Evolutionary conservation across 2,113 vertebrate species (phyloP).

Genomic region (Scomber colias): DNA sequence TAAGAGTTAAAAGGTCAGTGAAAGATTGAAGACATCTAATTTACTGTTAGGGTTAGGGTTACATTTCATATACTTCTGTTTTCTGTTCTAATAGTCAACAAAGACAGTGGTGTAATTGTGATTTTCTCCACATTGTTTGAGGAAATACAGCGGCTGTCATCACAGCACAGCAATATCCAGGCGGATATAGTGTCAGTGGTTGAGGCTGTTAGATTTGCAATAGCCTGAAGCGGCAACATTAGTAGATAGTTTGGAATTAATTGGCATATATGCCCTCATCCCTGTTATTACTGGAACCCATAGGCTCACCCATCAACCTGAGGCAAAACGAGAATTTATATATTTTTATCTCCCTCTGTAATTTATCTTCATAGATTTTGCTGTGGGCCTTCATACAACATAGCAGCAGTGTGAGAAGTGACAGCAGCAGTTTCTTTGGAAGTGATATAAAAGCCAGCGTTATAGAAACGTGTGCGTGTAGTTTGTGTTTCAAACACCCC

Average conservation of each 20-base stretch:
- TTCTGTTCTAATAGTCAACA: background rate
- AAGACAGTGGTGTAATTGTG: background rate
- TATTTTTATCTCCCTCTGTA: conserved; percentile 52
- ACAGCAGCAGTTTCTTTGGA: conserved; percentile 36
- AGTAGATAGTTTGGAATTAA: conserved; percentile 43
- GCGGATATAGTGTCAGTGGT: conserved; percentile 17
- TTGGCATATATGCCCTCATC: conserved; percentile 11
- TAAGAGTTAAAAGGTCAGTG: too few species aligned
- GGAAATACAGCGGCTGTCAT: background rate
- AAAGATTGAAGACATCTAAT: too few species aligned
- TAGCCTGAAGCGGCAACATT: conserved; percentile 48
- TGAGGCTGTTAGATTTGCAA: conserved; percentile 34
- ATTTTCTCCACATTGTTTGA: conserved; percentile 4
- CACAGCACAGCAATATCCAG: conserved; percentile 16
- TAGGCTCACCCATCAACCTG: conserved; percentile 36
- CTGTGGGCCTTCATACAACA: conserved; percentile 50
- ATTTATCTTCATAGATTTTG: conserved; percentile 56
- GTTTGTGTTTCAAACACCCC: conserved; percentile 33
- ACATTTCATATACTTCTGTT: too few species aligned
- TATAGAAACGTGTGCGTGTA: conserved; percentile 50
- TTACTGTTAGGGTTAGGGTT: too few species aligned
- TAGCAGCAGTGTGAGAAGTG: conserved; percentile 32
- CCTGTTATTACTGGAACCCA: conserved; percentile 34
- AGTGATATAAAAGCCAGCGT: conserved; percentile 57
- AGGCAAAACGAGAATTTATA: conserved; percentile 37